Base-by-base conservation (phyloP, 2,113 vertebrate species). In the Psittacus erithacus region DNA sequence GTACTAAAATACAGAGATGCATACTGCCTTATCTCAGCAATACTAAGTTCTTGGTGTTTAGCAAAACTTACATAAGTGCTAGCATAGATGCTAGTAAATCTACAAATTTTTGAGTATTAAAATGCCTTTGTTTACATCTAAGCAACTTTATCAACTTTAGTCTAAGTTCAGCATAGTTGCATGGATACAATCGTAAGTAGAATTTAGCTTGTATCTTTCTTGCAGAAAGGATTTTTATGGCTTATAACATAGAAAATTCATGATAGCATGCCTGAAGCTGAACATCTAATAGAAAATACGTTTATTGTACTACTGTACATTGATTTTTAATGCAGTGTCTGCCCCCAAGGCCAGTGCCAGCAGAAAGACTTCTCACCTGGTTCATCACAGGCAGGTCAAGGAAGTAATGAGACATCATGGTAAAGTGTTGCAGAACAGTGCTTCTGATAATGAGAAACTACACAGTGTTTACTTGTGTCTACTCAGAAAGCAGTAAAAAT, bases 201-300 rank as follows among this genome's bases (percentile, higher is more conserved):
- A 91, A 90, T 49, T 49, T 52, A 81, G 49, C 73, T 78, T 90
- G 86, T 44, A 50, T 74, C 46, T 82, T 91, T 88, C 69, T 90
- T 67, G 57, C 59, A 93, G 69, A 78, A 93, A 75, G 46, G 11
- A 33, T 4, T 90, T 90, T 90, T 92, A 96, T 95, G 95, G 95
- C 92, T 97, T 96, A 35, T 82, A 92, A 92, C 69, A 95, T 1
- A 80, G 71, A 90, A 95, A 94, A 82, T 60, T 57, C 83, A 91
- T 5, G 1, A 93, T 11, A 94, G 27, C 49, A 57, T 64, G 46
- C 25, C 63, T 79, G 77, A 95, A 92, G 78, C 53, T 87, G 41
- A 70, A 95, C 63, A 92, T 6, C 22, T 80, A 73, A 49, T 20
- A 83, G 39, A 71, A 86, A 88, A 19, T 86, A 71, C 10, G 14